Base-by-base conservation (phyloP, 2,113 vertebrate genomes). In the Podocnemis expansa region DNA sequence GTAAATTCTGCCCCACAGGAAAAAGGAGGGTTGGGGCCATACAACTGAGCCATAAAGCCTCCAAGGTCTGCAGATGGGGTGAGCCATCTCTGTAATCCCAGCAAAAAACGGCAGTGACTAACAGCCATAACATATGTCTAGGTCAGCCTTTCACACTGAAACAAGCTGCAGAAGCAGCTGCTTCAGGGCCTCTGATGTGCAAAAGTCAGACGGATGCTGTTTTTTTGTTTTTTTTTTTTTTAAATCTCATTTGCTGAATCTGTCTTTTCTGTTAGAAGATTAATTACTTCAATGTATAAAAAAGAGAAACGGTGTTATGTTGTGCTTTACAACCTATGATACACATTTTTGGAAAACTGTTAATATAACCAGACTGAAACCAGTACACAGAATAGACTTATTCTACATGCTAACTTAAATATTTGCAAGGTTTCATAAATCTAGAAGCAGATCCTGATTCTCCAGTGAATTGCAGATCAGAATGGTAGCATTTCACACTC, bases 211-310 rank as follows among this genome's bases (percentile, higher is more conserved):
- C 73, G n/a, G 34, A 38, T 52, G 51, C 51, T 52, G 51, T 52
- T 70, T 70, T 70, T 3, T 93, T 93, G 52, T 86, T 91, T 87
- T 94, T 93, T 56, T 88, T 93, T 87, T 94, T n/a, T n/a, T n/a
- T n/a, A n/a, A 94, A 85, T 5, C 31, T 90, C 2, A 17, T 91
- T 90, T 97, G 96, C 97, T 97, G 95, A 94, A 89, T 81, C 45
- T 79, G 54, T 27, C 43, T 86, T 95, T 96, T 93, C 82, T 86
- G 27, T 47, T 1, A 3, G 41, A 90, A 94, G 94, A 96, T 96
- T 93, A 96, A 94, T 96, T 91, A 6, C 45, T 89, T 95, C 13
- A 78, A 67, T 41, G n/a, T 47, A 54, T 85, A 89, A 24, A 82
- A n/a, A 12, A 73, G 8, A 75, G 49, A 85, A 93, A 84, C 5